Evolutionary conservation across 2,797 vertebrate species (phyloP), one percentile per base, ranked within the genome.

Genomic region (Sphaeramia orbicularis): DNA sequence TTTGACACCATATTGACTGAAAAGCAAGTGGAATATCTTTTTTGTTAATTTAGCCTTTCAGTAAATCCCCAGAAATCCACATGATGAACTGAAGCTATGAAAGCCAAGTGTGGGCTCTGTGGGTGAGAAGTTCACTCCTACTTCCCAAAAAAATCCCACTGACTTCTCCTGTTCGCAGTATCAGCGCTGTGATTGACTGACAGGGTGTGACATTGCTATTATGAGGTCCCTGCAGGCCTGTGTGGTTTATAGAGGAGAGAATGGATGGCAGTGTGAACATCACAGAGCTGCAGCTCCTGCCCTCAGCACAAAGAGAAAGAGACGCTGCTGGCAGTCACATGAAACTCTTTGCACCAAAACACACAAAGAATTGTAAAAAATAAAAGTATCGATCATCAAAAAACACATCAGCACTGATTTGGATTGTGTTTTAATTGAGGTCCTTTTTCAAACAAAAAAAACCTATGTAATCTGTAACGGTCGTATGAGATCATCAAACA

Each of bases 141-240:
- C 40, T 5, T 18, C 38, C 38, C 21, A 16, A 35, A 40, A 50
- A 35, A 12, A 76, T 63, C 40, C 43, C 8, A 12, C 59, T 10
- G 65, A 56, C 48, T 43, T 30, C 18, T 64, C 42, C 37, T 40
- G 55, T 59, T 71, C 3, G 2, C 47, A 50, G 42, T 50, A 57
- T 68, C 47, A 57, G 35, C n/a, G 12, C 61, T 36, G 63, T 64
- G 72, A 87, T 62, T 91, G 89, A 92, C 71, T 90, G 92, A 88
- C 91, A 89, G 77, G 55, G 61, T 81, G 81, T 78, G 74, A 75
- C 82, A 74, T 80, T 78, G 74, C 53, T 77, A 18, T 80, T 76
- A 80, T 70, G 70, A 81, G 72, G n/a, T 73, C 68, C 80, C 74
- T 10, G 35, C 10, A 19, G 67, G 80, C 14, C 65, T 48, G 24